Percentiles rank a stretch among this genome's conserved stretches.
Conservation (phyloP, 53 echinoderm and acorn worm species). For the Apostichopus leukothele region DNA sequence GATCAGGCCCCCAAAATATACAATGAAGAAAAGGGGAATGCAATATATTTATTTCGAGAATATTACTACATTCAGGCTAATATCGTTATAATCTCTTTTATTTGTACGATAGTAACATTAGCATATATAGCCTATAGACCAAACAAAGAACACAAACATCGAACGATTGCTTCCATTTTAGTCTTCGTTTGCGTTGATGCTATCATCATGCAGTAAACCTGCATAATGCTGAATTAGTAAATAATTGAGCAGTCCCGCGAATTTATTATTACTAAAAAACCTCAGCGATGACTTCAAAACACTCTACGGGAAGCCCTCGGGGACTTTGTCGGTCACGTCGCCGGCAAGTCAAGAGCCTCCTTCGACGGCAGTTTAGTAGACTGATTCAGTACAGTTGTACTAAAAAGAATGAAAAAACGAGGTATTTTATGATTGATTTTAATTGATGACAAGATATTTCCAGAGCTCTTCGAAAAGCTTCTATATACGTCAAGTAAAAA, state of each 20-base stretch:
- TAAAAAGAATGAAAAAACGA: not conserved
- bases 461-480: conserved; percentile 27
- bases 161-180: not conserved
- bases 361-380: conserved; percentile 38
- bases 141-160: too few species aligned
- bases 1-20: too few species aligned
- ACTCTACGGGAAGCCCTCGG: conserved; percentile 38
- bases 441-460: conserved; percentile 42
- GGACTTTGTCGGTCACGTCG: conserved; percentile 47
- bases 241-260: conserved; percentile 33
- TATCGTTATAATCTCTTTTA: too few species aligned
- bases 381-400: conserved; percentile 7
- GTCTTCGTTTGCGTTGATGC: not conserved
- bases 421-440: conserved; percentile 44
- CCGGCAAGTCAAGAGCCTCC: conserved; percentile 42
- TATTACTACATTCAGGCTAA: too few species aligned
- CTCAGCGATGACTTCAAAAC: conserved; percentile 37
- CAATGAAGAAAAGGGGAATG: too few species aligned
- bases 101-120: too few species aligned
- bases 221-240: conserved; percentile 45
- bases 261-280: conserved; percentile 38
- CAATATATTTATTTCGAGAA: too few species aligned
- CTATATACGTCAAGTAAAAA: not conserved
- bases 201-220: conserved; percentile 17
- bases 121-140: too few species aligned